These are phyloP conservation scores for Agrenia bidenticulata DNA, from an alignment of 2,888 invertebrate genomes.

Conservation along the genomic window DNA sequence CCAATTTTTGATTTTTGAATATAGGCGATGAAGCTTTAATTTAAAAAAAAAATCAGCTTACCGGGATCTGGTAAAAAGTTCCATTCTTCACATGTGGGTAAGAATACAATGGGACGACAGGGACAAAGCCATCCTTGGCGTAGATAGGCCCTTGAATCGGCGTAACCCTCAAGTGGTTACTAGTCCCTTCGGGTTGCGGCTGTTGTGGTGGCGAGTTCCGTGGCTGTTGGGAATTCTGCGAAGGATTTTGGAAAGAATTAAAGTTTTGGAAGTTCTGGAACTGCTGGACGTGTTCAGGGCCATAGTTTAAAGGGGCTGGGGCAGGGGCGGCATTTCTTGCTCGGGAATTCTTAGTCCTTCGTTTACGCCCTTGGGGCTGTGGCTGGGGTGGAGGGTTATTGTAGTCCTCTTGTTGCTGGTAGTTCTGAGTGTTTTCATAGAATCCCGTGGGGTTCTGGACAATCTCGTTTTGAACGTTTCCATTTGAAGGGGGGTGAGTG, in stretches of 20 bases:
- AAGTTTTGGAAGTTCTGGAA: conserved; percentile 27
- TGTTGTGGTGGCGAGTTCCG: conserved; percentile 5
- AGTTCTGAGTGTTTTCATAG: conserved; percentile 29
- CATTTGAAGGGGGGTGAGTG: conserved; percentile 14
- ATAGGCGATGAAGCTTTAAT: too few relatives aligned
- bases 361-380: conserved; percentile 20
- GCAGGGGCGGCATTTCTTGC: conserved; percentile 15
- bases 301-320: conserved; percentile 28
- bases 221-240: conserved; percentile 19
- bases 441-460: neutral
- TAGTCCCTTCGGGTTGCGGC: conserved; percentile 9
- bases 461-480: conserved; percentile 26
- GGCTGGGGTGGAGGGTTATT: conserved; percentile 16
- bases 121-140: conserved; percentile 79
- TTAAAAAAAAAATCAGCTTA: conserved; percentile 61
- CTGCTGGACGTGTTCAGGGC: conserved; percentile 29
- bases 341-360: conserved; percentile 19
- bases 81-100: conserved; percentile 83
- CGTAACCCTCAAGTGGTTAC: conserved; percentile 65
- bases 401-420: conserved; percentile 29
- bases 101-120: conserved; percentile 82
- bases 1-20: too few relatives aligned
- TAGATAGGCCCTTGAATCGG: conserved; percentile 87
- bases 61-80: conserved; percentile 84
- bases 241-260: conserved; percentile 9